phyloP scores from a whole-genome alignment of 2,113 vertebrate genomes.

The Bos javanicus region DNA sequence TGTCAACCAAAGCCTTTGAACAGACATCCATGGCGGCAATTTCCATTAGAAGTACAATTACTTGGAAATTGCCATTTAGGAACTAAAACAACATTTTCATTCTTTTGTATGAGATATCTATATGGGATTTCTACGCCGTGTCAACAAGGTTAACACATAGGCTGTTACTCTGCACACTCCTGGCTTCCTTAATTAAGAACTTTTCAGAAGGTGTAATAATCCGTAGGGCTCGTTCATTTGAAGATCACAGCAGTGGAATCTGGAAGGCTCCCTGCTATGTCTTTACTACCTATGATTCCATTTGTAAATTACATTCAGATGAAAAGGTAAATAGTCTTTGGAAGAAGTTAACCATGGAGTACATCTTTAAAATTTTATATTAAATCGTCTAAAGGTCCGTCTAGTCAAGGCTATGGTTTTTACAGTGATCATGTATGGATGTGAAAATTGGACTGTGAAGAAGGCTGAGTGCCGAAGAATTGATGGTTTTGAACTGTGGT shows the following conservation, averaged over 20 bases:
- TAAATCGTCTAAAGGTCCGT: not conserved
- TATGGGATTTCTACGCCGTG: not conserved
- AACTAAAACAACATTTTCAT: constrained; percentile 33
- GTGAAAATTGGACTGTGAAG: no score
- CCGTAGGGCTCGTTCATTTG: not conserved
- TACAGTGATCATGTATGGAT: no score
- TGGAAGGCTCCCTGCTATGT: not conserved
- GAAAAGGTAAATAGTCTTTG: not conserved
- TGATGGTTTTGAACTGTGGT: no score
- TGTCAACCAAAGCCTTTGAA: constrained; percentile 42
- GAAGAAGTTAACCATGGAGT: not conserved
- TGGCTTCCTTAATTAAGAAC: constrained; percentile 60
- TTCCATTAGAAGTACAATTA: constrained; percentile 44
- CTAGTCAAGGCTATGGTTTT: no score
- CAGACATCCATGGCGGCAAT: not conserved
- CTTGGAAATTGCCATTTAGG: constrained; percentile 34
- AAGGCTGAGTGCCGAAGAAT: no score
- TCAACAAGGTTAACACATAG: constrained; percentile 51
- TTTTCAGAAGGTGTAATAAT: constrained; percentile 39
- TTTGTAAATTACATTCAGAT: constrained; percentile 41
- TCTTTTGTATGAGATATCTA: constrained; percentile 13
- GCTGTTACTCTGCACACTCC: not conserved
- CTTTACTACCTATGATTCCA: constrained; percentile 19
- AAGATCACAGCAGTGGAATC: constrained; percentile 33
- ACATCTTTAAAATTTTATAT: not conserved